Evolutionary conservation across 1,140 invertebrate genomes (phyloP).

Genomic region (Ceratoteleas bidentatus): DNA sequence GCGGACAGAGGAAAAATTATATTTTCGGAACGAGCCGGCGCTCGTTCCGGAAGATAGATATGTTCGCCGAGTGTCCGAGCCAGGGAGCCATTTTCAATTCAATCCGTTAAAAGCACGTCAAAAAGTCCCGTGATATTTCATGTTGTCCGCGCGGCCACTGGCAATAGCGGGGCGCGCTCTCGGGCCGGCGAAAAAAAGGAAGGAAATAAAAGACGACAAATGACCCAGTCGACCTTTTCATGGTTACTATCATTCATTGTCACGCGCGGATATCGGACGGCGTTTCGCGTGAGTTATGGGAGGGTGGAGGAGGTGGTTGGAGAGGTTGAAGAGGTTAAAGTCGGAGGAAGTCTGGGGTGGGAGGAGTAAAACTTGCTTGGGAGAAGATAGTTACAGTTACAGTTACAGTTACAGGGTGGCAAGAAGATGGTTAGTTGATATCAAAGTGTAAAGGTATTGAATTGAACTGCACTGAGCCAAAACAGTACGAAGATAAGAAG

Average conservation of each 20-base stretch:
- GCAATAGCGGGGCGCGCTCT: slow-evolving; percentile 49
- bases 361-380: no score
- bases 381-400: no score
- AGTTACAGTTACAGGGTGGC: no score
- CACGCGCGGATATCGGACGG: slow-evolving; percentile 31
- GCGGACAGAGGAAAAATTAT: slow-evolving; percentile 61
- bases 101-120: slow-evolving; percentile 79
- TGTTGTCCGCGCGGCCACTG: slow-evolving; percentile 48
- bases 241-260: slow-evolving; percentile 65
- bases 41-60: slow-evolving; percentile 74
- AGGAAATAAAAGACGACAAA: slow-evolving; percentile 55
- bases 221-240: slow-evolving; percentile 61
- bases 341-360: no score
- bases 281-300: slow-evolving; percentile 16
- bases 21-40: slow-evolving; percentile 67
- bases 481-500: no score
- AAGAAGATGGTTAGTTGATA: no score
- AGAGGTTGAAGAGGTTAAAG: no score
- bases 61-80: slow-evolving; percentile 73
- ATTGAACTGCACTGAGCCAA: no score
- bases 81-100: slow-evolving; percentile 78
- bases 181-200: slow-evolving; percentile 1
- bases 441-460: no score
- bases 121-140: slow-evolving; percentile 78
- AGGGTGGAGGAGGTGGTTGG: no score